Conservation (phyloP, 2,888 invertebrate species). For the Criorhina ranunculi region DNA sequence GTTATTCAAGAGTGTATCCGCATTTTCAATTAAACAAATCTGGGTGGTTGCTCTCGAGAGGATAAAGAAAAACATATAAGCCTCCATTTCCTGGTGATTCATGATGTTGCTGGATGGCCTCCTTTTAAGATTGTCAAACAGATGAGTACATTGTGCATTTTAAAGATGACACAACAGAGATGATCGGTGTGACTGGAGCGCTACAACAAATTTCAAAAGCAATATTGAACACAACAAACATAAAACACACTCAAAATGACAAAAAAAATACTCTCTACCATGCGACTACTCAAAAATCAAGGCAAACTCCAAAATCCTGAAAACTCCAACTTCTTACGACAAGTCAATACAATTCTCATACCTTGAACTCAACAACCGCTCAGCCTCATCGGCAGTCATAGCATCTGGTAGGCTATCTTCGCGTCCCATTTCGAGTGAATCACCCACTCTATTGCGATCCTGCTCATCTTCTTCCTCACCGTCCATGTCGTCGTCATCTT, state of each 20-base stretch:
- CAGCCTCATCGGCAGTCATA: slow-evolving; percentile 95
- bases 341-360: slow-evolving; percentile 84
- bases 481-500: slow-evolving; percentile 85
- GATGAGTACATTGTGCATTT: not conserved
- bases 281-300: slow-evolving; percentile 60
- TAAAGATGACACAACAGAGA: slow-evolving; percentile 28
- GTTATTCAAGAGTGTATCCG: slow-evolving; percentile 19
- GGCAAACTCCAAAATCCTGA: slow-evolving; percentile 21
- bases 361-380: slow-evolving; percentile 94
- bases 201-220: too few relatives aligned
- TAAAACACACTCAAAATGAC: slow-evolving; percentile 78
- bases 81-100: slow-evolving; percentile 50
- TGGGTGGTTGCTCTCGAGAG: slow-evolving; percentile 15
- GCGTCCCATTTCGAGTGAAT: slow-evolving; percentile 77
- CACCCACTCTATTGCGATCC: slow-evolving; percentile 48
- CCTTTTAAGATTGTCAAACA: too few relatives aligned
- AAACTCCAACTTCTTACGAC: not conserved
- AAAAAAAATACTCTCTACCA: slow-evolving; percentile 77
- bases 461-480: slow-evolving; percentile 82
- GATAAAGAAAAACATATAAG: slow-evolving; percentile 14
- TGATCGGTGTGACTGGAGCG: too few relatives aligned
- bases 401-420: slow-evolving; percentile 85
- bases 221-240: too few relatives aligned
- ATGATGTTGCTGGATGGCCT: too few relatives aligned
- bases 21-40: slow-evolving; percentile 35